Evolutionary conservation across 2,797 vertebrate genomes (phyloP), one percentile per base, ranked within the genome.

Genomic region (Heliangelus exortis): DNA sequence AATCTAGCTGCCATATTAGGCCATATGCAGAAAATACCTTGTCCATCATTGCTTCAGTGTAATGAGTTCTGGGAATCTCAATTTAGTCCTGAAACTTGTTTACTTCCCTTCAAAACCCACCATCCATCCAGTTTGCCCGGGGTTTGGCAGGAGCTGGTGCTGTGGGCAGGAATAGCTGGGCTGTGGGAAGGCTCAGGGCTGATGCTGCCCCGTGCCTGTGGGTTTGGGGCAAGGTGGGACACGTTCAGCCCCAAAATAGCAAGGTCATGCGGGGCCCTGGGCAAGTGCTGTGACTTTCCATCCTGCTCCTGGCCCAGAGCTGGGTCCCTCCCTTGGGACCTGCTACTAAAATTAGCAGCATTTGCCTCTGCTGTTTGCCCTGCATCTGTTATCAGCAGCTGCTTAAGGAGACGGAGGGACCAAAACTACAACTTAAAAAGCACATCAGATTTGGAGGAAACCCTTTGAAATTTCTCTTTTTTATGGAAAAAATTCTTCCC

Each of bases 241-340:
- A 1, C 68, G 84, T 89, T 80, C 89, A 92, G 76, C 76, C 66
- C 78, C 73, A 87, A 73, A 96, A 96, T 95, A 96, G 79, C 1
- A 0, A 89, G 84, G 93, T 92, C 31, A 3, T 87, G 59, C 2
- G 4, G 65, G 93, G 91, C 68, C 69, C 75, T 11, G 76, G 74
- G 76, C 0, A 7, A 89, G 48, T 0, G 2, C 79, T 91, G 91
- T 85, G 96, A 97, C 84, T 96, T 96, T 96, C 95, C 95, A 94
- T 87, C 69, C 76, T 55, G 47, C 0, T 41, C 69, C 76, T 88
- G 84, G 82, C 73, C 67, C 39, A 13, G 87, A 65, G 65, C 58
- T 86, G 66, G n/a, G 29, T 76, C 48, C 73, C 36, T 94, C 91
- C 54, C 67, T 74, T 4, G 7, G 77, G 91, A 84, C 9, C 39